Conservation (phyloP, 2,888 invertebrate genomes). For the Caenorhabditis afra region DNA sequence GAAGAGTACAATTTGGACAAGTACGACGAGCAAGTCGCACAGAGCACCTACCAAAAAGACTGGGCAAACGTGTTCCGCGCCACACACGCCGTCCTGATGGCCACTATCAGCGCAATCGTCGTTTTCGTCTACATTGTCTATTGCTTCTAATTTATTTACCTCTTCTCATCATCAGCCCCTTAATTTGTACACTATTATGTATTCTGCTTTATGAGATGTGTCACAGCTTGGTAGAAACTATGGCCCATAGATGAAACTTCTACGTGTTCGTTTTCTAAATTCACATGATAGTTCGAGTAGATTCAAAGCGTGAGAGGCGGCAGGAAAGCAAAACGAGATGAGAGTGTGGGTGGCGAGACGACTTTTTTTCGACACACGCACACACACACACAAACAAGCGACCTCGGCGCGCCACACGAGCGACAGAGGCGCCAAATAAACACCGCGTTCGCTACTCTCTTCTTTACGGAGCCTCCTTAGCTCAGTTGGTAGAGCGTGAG, state of each 20-base stretch:
- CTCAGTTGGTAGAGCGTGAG: conserved; percentile 77
- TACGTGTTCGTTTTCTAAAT: conserved; percentile 1
- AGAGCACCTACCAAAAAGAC: conserved; percentile 70
- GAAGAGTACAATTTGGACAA: conserved; percentile 72
- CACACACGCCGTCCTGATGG: conserved; percentile 75
- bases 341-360: no score
- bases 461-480: conserved; percentile 64
- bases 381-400: no score
- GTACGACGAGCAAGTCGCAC: conserved; percentile 69
- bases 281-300: neutral
- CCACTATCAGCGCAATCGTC: conserved; percentile 70
- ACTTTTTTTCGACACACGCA: no score
- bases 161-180: conserved; percentile 5
- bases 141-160: conserved; percentile 41
- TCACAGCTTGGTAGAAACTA: conserved; percentile 38
- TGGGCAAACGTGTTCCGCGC: conserved; percentile 78
- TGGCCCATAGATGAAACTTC: conserved; percentile 42
- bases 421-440: neutral
- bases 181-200: neutral
- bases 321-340: no score
- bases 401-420: no score
- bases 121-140: conserved; percentile 69
- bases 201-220: conserved; percentile 49
- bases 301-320: neutral
- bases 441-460: no score